These are phyloP conservation scores for Lophotis ruficrista DNA, from an alignment of 2,113 vertebrate species.

Conservation along the genomic window DNA sequence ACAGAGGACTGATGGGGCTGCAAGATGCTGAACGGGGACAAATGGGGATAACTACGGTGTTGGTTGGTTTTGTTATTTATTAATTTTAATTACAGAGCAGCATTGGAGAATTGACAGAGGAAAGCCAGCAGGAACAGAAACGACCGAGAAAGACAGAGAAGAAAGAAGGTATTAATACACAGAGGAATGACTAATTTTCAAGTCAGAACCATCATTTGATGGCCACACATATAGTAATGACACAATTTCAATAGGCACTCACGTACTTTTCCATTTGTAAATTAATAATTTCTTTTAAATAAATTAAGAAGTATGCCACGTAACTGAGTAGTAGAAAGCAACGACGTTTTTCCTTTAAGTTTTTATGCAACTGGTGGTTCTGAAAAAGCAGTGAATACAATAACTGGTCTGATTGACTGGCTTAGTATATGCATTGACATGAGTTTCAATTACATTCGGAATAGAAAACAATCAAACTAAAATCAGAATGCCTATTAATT, in stretches of 20 bases:
- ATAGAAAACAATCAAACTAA: background rate
- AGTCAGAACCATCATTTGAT: conserved; percentile 70
- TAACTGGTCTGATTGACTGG: background rate
- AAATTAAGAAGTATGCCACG: background rate
- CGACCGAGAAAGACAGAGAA: conserved; percentile 74
- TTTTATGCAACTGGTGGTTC: conserved; percentile 58
- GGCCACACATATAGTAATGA: background rate
- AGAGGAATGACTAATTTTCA: conserved; percentile 11
- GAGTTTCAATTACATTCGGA: background rate
- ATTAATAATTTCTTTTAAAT: background rate
- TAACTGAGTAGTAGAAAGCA: background rate
- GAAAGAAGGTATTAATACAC: conserved; percentile 80
- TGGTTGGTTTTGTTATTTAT: conserved; percentile 60
- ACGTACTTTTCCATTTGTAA: background rate
- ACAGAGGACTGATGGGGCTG: conserved; percentile 90
- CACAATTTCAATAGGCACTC: background rate
- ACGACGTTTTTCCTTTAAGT: background rate
- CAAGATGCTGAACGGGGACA: conserved; percentile 99
- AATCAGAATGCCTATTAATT: background rate
- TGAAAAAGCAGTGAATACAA: conserved; percentile 18
- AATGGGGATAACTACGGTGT: conserved; percentile 92
- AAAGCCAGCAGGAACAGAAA: conserved; percentile 75
- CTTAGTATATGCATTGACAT: background rate
- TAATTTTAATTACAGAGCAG: conserved; percentile 68
- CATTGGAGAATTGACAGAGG: conserved; percentile 72